These are phyloP conservation scores for Drosophila bunnanda DNA, from an alignment of 2,888 invertebrate species.

Conservation along the genomic window DNA sequence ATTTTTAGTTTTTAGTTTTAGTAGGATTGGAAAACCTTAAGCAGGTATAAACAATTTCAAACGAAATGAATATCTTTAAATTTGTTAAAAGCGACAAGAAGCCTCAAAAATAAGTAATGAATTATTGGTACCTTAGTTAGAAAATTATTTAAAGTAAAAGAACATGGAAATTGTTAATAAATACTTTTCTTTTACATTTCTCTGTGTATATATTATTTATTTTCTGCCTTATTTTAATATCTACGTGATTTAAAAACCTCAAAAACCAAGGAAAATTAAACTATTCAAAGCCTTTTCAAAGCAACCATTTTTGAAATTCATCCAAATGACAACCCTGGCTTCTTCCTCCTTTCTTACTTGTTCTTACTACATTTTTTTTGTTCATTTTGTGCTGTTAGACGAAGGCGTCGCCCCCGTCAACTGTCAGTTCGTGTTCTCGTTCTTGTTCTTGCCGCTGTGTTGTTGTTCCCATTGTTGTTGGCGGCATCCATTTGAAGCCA, in stretches of 20 bases:
- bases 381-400: conserved; percentile 44
- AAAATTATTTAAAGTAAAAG: background rate
- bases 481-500: conserved; percentile 67
- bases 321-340: background rate
- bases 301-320: background rate
- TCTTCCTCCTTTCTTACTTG: conserved; percentile 5
- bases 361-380: conserved; percentile 41
- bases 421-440: conserved; percentile 51
- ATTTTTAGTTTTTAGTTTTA: background rate
- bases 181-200: background rate
- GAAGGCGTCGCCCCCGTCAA: conserved; percentile 72
- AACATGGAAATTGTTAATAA: background rate
- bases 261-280: background rate
- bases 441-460: conserved; percentile 17
- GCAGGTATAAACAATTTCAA: too few relatives aligned
- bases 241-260: too few relatives aligned
- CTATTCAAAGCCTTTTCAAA: background rate
- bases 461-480: conserved; percentile 48
- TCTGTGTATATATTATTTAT: too few relatives aligned
- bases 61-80: too few relatives aligned
- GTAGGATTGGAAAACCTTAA: background rate
- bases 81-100: too few relatives aligned
- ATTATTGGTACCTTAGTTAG: too few relatives aligned
- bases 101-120: too few relatives aligned
- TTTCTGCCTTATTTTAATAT: too few relatives aligned